phyloP scores from a whole-genome alignment of 2,113 vertebrate species.

The Sphaerodactylus townsendi region DNA sequence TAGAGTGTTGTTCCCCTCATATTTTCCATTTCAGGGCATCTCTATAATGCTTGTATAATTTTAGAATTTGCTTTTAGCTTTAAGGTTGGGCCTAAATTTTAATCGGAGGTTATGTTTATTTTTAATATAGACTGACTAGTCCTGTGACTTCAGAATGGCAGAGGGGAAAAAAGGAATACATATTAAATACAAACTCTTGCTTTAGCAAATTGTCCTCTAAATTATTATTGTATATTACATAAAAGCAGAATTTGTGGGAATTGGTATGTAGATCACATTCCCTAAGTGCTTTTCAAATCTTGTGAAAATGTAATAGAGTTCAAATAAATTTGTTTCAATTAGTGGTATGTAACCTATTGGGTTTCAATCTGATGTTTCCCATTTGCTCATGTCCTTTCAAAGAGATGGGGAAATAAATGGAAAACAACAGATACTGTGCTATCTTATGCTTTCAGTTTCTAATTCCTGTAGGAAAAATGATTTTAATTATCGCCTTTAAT shows the following conservation, averaged over 20 bases:
- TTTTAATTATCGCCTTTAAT: conserved; percentile 10
- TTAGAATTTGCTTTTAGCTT: not conserved
- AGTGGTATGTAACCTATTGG: not conserved
- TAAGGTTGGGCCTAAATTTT: not conserved
- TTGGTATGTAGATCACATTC: conserved; percentile 14
- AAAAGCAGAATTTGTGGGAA: conserved; percentile 9
- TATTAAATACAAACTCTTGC: not conserved
- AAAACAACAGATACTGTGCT: not conserved
- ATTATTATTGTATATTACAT: conserved; percentile 6
- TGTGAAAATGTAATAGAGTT: conserved; percentile 26
- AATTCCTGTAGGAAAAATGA: not conserved
- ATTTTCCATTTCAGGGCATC: too few species aligned
- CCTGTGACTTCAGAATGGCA: not conserved
- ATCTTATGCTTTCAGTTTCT: conserved; percentile 3
- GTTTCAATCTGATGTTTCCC: conserved; percentile 16
- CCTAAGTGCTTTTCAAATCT: conserved; percentile 23
- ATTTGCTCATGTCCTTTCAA: conserved; percentile 17
- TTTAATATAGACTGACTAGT: not conserved
- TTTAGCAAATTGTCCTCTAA: not conserved
- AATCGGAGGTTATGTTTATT: not conserved
- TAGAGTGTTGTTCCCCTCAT: too few species aligned
- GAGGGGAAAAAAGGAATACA: not conserved
- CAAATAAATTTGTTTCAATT: conserved; percentile 13
- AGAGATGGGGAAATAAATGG: not conserved
- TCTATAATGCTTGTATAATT: not conserved